A percentile compares a stretch with the other conserved stretches of the same genome.
Conservation (phyloP, 2,888 invertebrate genomes). For the Teinopalpus imperialis region DNA sequence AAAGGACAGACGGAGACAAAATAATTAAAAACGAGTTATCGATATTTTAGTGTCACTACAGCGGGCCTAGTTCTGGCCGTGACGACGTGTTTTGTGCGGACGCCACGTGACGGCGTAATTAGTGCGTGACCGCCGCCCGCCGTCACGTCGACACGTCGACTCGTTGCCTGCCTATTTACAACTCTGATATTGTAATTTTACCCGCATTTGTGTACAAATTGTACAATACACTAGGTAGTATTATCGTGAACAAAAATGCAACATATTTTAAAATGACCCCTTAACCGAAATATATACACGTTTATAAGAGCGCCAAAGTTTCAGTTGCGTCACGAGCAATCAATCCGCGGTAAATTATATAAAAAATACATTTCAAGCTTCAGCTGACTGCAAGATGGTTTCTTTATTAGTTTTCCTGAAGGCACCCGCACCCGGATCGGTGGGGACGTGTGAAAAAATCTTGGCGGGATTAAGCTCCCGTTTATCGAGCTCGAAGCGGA, state of each 20-base stretch:
- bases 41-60: slow-evolving; percentile 17
- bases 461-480: slow-evolving; percentile 70
- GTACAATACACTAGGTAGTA: not conserved
- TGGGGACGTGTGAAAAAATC: slow-evolving; percentile 79
- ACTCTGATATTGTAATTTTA: slow-evolving; percentile 35
- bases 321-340: slow-evolving; percentile 64
- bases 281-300: slow-evolving; percentile 1
- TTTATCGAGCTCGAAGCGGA: slow-evolving; percentile 67
- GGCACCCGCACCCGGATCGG: slow-evolving; percentile 46
- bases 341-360: slow-evolving; percentile 81
- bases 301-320: slow-evolving; percentile 35
- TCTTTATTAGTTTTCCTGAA: slow-evolving; percentile 80
- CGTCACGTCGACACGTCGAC: slow-evolving; percentile 43
- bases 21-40: slow-evolving; percentile 14
- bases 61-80: slow-evolving; percentile 32
- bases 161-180: slow-evolving; percentile 41
- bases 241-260: slow-evolving; percentile 1
- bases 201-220: slow-evolving; percentile 20
- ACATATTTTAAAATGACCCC: not conserved
- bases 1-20: no score
- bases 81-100: slow-evolving; percentile 63
- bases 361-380: slow-evolving; percentile 83
- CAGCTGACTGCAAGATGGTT: slow-evolving; percentile 79
- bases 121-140: slow-evolving; percentile 63
- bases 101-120: slow-evolving; percentile 75